A percentile compares a stretch with the other conserved stretches of the same genome.
Evolutionary conservation across 2,113 vertebrate genomes (phyloP).

Genomic region (Dendrocopos noguchii): DNA sequence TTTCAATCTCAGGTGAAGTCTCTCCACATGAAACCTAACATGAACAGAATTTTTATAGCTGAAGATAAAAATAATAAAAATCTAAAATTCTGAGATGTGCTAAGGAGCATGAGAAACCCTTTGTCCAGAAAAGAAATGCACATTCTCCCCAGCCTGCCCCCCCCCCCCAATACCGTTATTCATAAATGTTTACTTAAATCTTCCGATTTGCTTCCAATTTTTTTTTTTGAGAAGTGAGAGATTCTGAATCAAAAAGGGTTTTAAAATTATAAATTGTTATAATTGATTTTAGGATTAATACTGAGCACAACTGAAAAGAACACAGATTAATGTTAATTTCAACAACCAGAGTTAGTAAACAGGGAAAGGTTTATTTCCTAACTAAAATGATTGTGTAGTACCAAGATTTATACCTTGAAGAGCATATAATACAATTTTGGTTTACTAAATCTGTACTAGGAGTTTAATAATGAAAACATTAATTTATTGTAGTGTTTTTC

Average conservation of each 20-base stretch:
- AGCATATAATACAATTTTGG: fast-evolving
- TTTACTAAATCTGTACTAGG: not conserved
- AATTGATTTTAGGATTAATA: fast-evolving
- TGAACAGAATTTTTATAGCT: not conserved
- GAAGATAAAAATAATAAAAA: not conserved
- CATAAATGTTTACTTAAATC: not conserved
- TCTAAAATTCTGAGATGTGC: not conserved
- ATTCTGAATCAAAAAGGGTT: not conserved
- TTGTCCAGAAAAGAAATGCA: not conserved
- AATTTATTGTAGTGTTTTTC: not conserved
- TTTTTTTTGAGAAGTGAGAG: not conserved
- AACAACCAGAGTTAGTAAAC: fast-evolving
- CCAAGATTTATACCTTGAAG: fast-evolving
- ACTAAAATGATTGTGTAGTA: not conserved
- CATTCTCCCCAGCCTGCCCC: no score
- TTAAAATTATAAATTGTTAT: not conserved
- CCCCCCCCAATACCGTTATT: fast-evolving
- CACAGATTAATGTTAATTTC: fast-evolving
- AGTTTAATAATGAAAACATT: not conserved
- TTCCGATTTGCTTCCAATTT: not conserved
- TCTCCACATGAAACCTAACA: not conserved
- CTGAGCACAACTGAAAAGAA: not conserved
- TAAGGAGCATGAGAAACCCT: not conserved
- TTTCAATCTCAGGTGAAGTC: not conserved
- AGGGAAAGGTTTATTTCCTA: not conserved